These are phyloP conservation scores for Pogonomyrmex barbatus DNA, from an alignment of 1,140 invertebrate species.

Conservation along the genomic window DNA sequence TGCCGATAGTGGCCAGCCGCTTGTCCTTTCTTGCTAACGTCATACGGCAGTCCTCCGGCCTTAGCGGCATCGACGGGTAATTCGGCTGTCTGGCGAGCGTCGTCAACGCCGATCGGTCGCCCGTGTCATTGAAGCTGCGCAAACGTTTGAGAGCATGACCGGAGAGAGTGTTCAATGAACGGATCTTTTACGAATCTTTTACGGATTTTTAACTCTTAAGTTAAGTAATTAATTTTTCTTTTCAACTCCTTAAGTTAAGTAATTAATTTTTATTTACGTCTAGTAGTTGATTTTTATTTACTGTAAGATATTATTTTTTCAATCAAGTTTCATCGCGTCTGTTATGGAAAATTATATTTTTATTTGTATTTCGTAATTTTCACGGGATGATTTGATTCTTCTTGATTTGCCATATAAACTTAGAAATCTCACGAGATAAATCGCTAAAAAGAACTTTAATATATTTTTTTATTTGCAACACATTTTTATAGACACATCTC, in stretches of 20 bases:
- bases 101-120: slow-evolving; percentile 82
- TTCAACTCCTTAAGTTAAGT: too few relatives aligned
- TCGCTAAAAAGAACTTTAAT: neutral
- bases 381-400: neutral
- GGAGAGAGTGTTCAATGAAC: slow-evolving; percentile 54
- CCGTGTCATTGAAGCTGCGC: slow-evolving; percentile 84
- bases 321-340: too few relatives aligned
- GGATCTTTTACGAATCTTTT: neutral
- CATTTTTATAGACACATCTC: neutral
- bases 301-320: too few relatives aligned
- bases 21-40: slow-evolving; percentile 81
- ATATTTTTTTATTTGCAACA: neutral
- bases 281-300: too few relatives aligned
- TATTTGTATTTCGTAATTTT: neutral
- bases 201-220: too few relatives aligned
- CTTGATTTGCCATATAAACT: neutral
- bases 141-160: slow-evolving; percentile 67
- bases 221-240: too few relatives aligned
- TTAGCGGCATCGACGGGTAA: slow-evolving; percentile 84
- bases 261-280: too few relatives aligned
- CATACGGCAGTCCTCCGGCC: slow-evolving; percentile 83
- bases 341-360: too few relatives aligned
- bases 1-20: slow-evolving; percentile 74
- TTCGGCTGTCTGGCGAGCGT: slow-evolving; percentile 84
- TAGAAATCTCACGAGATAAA: neutral